Conservation (phyloP, 2,113 vertebrate species). For the Nestor notabilis region DNA sequence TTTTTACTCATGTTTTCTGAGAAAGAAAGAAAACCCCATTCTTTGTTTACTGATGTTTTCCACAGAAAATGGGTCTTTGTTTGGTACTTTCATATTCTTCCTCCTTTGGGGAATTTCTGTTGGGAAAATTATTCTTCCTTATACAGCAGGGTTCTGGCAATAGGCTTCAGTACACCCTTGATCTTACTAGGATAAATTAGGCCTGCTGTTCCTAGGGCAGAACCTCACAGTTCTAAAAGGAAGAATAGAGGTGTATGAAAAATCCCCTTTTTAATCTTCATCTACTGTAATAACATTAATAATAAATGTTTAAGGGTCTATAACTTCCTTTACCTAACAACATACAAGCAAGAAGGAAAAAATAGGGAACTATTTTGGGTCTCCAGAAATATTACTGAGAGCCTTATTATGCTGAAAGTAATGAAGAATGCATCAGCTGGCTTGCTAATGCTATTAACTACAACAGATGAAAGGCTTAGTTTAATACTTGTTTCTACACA, state of each 20-base stretch:
- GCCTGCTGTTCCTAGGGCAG: not conserved
- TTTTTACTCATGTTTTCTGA: not conserved
- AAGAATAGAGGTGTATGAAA: not conserved
- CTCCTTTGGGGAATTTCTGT: not conserved
- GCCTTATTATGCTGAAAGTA: not conserved
- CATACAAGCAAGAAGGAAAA: not conserved
- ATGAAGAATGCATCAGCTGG: not conserved
- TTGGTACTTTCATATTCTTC: not conserved
- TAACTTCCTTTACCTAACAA: not conserved
- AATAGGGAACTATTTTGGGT: not conserved
- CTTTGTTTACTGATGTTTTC: conserved; percentile 23
- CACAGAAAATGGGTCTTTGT: not conserved
- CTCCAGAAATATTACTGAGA: not conserved
- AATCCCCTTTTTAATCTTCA: not conserved
- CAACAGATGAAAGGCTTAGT: not conserved
- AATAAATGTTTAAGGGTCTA: not conserved
- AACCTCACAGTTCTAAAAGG: not conserved
- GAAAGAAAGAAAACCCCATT: not conserved
- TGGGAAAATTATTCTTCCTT: not conserved
- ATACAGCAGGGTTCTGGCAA: conserved; percentile 22
- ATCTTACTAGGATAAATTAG: not conserved
- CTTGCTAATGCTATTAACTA: not conserved
- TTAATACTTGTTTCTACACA: not conserved
- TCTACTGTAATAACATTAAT: not conserved
- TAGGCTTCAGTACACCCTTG: not conserved